phyloP scores from a whole-genome alignment of 2,113 vertebrate species.

The Muntiacus muntjak region DNA sequence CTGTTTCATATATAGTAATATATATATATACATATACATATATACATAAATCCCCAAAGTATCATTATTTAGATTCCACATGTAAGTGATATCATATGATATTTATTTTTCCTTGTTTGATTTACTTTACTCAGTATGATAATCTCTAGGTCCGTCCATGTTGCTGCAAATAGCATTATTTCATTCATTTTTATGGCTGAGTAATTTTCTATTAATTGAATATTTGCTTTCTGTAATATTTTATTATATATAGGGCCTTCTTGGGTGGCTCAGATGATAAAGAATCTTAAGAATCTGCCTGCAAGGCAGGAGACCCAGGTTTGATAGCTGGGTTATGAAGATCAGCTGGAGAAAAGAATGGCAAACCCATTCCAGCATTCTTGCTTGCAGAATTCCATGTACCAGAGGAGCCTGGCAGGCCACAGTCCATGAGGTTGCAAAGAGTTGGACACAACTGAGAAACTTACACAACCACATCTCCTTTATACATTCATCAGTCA shows the following conservation, averaged over 20 bases:
- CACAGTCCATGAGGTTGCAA: neutral
- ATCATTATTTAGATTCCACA: neutral
- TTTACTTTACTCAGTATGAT: neutral
- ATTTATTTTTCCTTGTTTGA: neutral
- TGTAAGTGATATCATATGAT: neutral
- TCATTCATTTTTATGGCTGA: neutral
- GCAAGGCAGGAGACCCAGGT: neutral
- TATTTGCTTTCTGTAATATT: neutral
- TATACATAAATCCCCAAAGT: neutral
- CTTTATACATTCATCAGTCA: neutral
- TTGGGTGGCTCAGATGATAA: accelerated
- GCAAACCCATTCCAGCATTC: neutral
- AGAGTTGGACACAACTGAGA: neutral
- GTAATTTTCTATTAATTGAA: neutral
- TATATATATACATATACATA: neutral
- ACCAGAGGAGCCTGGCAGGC: neutral
- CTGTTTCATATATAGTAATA: neutral
- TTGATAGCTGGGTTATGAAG: neutral
- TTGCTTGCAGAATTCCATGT: neutral
- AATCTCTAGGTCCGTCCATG: neutral
- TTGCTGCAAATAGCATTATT: neutral
- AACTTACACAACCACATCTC: neutral
- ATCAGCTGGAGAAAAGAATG: neutral
- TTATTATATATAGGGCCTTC: neutral
- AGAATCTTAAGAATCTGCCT: neutral